A percentile compares a stretch with the other conserved stretches of the same genome.
phyloP scores from a whole-genome alignment of 2,888 invertebrate genomes.

The Eupithecia inturbata region DNA sequence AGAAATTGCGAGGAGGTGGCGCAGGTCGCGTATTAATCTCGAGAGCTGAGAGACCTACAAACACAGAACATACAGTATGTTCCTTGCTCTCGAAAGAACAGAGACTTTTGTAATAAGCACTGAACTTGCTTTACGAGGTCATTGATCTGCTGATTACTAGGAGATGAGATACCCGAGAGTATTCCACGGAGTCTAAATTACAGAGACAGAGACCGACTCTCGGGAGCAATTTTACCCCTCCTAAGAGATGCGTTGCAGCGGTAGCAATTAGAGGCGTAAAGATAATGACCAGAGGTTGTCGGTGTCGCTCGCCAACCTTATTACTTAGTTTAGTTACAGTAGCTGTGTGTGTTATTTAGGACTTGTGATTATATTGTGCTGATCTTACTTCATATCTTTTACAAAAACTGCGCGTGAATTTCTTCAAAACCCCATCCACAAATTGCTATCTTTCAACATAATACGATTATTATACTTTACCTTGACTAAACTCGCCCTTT shows the following conservation, averaged over 20 bases:
- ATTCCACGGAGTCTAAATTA: slow-evolving; percentile 23
- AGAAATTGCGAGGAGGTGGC: slow-evolving; percentile 42
- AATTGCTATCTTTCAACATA: neutral
- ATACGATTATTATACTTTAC: neutral
- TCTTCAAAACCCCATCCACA: neutral
- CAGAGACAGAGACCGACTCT: slow-evolving; percentile 11
- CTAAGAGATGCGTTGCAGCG: slow-evolving; percentile 16
- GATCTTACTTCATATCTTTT: neutral
- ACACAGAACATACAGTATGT: slow-evolving; percentile 26
- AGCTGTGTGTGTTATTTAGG: neutral
- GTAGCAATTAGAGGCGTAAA: slow-evolving; percentile 24
- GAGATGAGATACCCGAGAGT: slow-evolving; percentile 2
- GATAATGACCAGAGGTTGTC: slow-evolving; percentile 23
- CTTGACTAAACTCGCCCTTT: neutral
- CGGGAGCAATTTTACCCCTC: slow-evolving; percentile 22
- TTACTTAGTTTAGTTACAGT: slow-evolving; percentile 3
- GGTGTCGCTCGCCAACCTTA: slow-evolving; percentile 10
- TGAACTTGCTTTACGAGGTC: slow-evolving; percentile 26
- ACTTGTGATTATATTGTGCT: neutral
- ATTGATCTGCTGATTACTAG: slow-evolving; percentile 29
- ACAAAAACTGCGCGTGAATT: neutral
- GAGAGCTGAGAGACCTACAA: slow-evolving; percentile 32
- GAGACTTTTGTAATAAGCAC: slow-evolving; percentile 18
- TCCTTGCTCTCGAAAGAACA: slow-evolving; percentile 16
- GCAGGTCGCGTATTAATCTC: slow-evolving; percentile 36